phyloP scores from a whole-genome alignment of 2,797 vertebrate species.

The Poecilia picta region DNA sequence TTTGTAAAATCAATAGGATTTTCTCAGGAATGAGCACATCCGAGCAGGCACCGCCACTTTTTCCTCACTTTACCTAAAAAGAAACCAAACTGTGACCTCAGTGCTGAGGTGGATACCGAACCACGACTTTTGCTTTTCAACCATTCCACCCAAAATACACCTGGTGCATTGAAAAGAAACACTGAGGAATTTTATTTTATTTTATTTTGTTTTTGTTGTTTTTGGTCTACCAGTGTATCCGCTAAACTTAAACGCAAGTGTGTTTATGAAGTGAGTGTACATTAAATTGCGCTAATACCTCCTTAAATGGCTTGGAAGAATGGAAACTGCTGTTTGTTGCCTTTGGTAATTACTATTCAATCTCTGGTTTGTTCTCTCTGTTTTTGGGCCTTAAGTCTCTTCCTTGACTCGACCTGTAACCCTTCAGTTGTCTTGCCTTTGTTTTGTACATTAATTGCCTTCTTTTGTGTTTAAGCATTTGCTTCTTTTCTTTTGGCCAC shows the following conservation, averaged over 20 bases:
- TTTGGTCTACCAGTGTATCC: slow-evolving; percentile 57
- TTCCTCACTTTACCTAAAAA: slow-evolving; percentile 66
- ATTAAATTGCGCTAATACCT: slow-evolving; percentile 58
- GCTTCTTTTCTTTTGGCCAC: slow-evolving; percentile 4
- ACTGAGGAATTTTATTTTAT: slow-evolving; percentile 38
- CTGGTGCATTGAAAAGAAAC: slow-evolving; percentile 54
- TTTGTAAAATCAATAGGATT: slow-evolving; percentile 64
- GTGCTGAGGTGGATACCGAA: slow-evolving; percentile 61
- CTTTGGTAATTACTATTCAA: slow-evolving; percentile 68
- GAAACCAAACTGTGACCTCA: slow-evolving; percentile 74
- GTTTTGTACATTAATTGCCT: slow-evolving; percentile 65
- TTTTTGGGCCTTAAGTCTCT: slow-evolving; percentile 72
- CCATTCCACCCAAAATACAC: slow-evolving; percentile 66
- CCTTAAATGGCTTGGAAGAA: slow-evolving; percentile 62
- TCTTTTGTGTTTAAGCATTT: slow-evolving; percentile 49
- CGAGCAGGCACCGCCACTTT: slow-evolving; percentile 65
- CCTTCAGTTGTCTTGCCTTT: slow-evolving; percentile 69
- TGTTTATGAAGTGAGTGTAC: slow-evolving; percentile 51
- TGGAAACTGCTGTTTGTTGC: slow-evolving; percentile 70
- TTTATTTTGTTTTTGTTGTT: slow-evolving; percentile 27
- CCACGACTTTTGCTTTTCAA: slow-evolving; percentile 57
- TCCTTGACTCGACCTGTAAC: slow-evolving; percentile 52
- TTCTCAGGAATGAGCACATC: slow-evolving; percentile 77
- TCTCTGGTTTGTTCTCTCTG: slow-evolving; percentile 66
- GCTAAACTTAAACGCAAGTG: slow-evolving; percentile 51